These are phyloP conservation scores for Amblyraja radiata DNA, from an alignment of 2,797 vertebrate genomes.

Conservation along the genomic window DNA sequence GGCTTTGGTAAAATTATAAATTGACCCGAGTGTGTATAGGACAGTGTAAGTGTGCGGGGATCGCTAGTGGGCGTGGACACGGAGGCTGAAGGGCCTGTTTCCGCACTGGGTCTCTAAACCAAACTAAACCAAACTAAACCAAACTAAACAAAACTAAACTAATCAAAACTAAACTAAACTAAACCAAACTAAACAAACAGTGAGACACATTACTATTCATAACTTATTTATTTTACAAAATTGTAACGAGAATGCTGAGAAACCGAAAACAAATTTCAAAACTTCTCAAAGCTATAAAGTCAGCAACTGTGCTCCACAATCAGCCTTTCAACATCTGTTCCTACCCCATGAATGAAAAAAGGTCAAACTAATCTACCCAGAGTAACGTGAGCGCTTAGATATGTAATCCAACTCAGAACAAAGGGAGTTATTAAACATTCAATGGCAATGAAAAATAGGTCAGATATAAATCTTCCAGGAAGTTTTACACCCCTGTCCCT, in stretches of 20 bases:
- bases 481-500: slow-evolving; percentile 1
- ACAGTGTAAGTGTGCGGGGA: no score
- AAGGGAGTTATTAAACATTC: neutral
- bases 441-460: slow-evolving; percentile 1
- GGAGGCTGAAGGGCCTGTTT: no score
- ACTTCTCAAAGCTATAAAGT: neutral
- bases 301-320: neutral
- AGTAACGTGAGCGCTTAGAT: neutral
- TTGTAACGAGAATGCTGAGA: neutral
- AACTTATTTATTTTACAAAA: neutral
- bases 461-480: slow-evolving; percentile 23
- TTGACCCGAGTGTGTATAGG: no score
- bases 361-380: neutral
- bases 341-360: neutral
- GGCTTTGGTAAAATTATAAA: no score
- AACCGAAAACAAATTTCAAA: neutral
- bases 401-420: slow-evolving; percentile 20
- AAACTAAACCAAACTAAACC: no score
- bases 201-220: neutral
- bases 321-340: neutral
- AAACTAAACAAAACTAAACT: no score
- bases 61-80: no score
- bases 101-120: no score
- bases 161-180: no score
- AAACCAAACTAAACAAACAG: neutral